Conservation (phyloP, 64 coral and sea anemone species). For the Pocillopora verrucosa region DNA sequence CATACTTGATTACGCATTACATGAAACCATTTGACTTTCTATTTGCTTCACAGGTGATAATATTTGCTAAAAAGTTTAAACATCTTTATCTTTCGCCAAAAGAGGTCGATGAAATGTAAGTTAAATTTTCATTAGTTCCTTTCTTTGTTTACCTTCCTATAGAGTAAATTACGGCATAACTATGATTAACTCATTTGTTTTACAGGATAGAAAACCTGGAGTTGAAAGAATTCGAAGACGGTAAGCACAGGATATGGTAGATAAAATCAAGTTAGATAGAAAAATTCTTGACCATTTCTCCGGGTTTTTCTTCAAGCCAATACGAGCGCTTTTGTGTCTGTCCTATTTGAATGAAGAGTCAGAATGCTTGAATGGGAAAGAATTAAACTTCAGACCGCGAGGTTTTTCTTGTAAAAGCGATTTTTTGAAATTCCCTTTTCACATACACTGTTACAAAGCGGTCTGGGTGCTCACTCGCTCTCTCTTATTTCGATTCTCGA, state of each 20-base stretch:
- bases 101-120: slow-evolving; percentile 92
- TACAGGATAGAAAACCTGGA: slow-evolving; percentile 68
- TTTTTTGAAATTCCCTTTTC: no score
- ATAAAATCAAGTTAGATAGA: no score
- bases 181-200: not conserved
- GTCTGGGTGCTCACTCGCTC: no score
- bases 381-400: no score
- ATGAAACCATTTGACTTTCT: not conserved
- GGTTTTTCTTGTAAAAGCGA: no score
- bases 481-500: no score
- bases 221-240: slow-evolving; percentile 80
- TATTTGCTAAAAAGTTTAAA: slow-evolving; percentile 72
- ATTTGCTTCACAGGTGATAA: slow-evolving; percentile 35
- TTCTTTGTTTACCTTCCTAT: not conserved
- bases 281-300: no score
- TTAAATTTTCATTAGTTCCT: not conserved
- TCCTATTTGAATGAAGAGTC: no score
- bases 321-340: no score
- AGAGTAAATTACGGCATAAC: not conserved
- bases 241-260: not conserved
- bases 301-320: no score
- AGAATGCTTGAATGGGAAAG: no score
- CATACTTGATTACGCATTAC: not conserved
- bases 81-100: slow-evolving; percentile 51
- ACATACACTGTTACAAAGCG: no score